Base-by-base conservation (phyloP, 1,140 invertebrate species). In the Homalodisca vitripennis region DNA sequence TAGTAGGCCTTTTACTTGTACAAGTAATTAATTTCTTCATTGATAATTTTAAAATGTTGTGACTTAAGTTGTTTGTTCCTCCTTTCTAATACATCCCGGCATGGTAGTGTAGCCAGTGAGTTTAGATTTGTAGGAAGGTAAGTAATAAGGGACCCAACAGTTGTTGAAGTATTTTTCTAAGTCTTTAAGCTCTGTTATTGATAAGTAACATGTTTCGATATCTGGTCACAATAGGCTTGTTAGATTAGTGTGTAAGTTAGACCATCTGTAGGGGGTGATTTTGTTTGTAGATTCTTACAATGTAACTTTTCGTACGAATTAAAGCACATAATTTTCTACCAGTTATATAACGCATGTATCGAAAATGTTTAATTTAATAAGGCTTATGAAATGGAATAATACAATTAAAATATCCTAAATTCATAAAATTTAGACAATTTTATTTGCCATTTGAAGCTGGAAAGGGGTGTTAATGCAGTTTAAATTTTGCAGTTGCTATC, bases 121-220 rank as follows among this genome's bases (percentile, higher is more conserved):
- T 51, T 14, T 51, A 51, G 6, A 51, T 51, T 20, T 51, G 48
- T 51, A 51, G 48, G 22, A 51, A 51, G n/a, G 48, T 14, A 20
- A 51, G 17, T 51, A 51, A 3, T 20, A 12, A 12, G 48, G 48
- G 48, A 51, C 48, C 48, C 48, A 51, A 51, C 48, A 51, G 22
- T 20, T 51, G 48, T 51, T 51, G n/a, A 51, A 51, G 22, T 51
- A 51, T 51, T 51, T 51, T 51, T 51, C 48, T 51, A 51, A 51
- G 48, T n/a, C 48, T 3, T 51, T 51, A 51, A 51, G n/a, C 48
- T 20, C 3, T 51, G 48, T 51, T 51, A 20, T 20, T 51, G 22
- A 51, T 51, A 51, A 12, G 48, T 10, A 22, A 51, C 6, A 20
- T n/a, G 48, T 51, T 51, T 51, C n/a, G 48, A 17, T 10, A 41